Conservation (phyloP, 35 echinoderm and acorn worm species). For the Heliocidaris tuberculata region DNA sequence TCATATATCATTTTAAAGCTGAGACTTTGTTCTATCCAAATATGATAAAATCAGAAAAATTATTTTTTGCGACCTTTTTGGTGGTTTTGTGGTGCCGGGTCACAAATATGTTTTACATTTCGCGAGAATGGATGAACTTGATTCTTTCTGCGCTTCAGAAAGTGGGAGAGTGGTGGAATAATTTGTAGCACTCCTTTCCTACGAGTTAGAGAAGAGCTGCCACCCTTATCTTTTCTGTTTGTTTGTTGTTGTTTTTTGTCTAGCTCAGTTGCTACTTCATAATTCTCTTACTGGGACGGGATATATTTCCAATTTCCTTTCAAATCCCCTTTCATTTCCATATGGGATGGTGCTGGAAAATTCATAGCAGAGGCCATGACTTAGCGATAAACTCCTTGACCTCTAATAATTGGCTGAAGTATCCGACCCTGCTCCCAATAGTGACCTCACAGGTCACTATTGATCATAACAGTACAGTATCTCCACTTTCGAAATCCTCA, state of each 20-base stretch:
- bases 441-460: too few relatives aligned
- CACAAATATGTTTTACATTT: not conserved
- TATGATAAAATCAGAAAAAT: too few relatives aligned
- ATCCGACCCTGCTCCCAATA: too few relatives aligned
- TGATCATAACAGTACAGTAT: too few relatives aligned
- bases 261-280: too few relatives aligned
- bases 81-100: too few relatives aligned
- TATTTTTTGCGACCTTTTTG: too few relatives aligned
- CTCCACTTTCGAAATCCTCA: too few relatives aligned
- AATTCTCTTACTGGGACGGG: not conserved
- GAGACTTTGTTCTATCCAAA: too few relatives aligned
- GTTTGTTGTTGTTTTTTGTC: not conserved
- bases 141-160: not conserved
- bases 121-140: not conserved
- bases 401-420: too few relatives aligned
- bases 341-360: not conserved
- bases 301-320: not conserved
- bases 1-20: too few relatives aligned
- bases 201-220: not conserved
- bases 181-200: constrained; percentile 33
- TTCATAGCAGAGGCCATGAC: not conserved
- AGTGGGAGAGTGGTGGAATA: not conserved
- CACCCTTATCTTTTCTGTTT: not conserved
- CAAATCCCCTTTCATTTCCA: constrained; percentile 18
- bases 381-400: not conserved